Conservation (phyloP, 2,113 vertebrate species). For the Seriola dumerili region DNA sequence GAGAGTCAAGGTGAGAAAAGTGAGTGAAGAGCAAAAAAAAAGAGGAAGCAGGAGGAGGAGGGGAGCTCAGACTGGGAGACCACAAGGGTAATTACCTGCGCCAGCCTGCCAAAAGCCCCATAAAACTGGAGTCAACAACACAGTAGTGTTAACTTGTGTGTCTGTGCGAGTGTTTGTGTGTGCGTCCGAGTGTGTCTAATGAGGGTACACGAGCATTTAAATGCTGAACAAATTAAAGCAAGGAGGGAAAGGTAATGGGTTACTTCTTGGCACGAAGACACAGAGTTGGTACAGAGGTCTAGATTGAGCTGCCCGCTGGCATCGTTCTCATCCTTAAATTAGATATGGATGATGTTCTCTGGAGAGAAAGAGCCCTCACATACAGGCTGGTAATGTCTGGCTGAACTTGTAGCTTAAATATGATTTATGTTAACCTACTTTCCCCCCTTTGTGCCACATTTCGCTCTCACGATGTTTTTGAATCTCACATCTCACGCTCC, state of each 20-base stretch:
- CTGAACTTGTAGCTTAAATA: constrained; percentile 29
- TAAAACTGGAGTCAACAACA: constrained; percentile 85
- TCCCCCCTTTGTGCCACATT: not conserved
- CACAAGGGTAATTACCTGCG: constrained; percentile 84
- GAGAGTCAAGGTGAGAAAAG: constrained; percentile 60
- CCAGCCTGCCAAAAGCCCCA: constrained; percentile 83
- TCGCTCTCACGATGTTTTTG: not conserved
- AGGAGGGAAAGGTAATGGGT: constrained; percentile 41
- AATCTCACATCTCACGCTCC: not conserved
- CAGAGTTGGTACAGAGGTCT: constrained; percentile 46
- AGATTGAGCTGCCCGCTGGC: constrained; percentile 44
- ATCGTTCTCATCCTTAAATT: constrained; percentile 46
- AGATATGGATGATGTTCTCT: constrained; percentile 53
- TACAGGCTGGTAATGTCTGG: constrained; percentile 14
- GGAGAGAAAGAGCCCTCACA: constrained; percentile 33
- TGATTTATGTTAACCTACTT: constrained; percentile 23
- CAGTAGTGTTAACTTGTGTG: constrained; percentile 78
- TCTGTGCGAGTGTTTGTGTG: constrained; percentile 65
- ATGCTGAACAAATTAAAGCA: constrained; percentile 77
- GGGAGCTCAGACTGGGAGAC: constrained; percentile 75
- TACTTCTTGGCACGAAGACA: constrained; percentile 62
- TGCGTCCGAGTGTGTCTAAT: constrained; percentile 69
- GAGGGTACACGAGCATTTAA: constrained; percentile 74
- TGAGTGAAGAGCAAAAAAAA: constrained; percentile 37
- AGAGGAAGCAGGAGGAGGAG: constrained; percentile 50